Evolutionary conservation across 2,113 vertebrate genomes (phyloP).

Genomic region (Pterocles burchelli): DNA sequence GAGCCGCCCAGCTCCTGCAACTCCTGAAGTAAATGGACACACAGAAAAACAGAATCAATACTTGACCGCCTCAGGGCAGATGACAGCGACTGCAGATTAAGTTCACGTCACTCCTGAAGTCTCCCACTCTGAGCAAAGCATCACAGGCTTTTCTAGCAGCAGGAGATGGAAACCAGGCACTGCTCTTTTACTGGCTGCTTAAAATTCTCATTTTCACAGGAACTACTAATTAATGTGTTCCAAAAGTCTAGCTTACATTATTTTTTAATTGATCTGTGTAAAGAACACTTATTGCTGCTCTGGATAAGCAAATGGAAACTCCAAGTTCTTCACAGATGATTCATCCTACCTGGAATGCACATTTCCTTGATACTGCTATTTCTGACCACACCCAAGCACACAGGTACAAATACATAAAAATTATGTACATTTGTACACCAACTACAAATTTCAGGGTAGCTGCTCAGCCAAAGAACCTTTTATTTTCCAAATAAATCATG

Average conservation of each 20-base stretch:
- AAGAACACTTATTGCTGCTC: background rate
- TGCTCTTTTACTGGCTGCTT: background rate
- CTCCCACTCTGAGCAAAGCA: background rate
- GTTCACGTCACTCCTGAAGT: fast-evolving
- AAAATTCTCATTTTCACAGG: background rate
- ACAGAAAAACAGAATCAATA: fast-evolving
- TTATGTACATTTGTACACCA: fast-evolving
- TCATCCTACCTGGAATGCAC: background rate
- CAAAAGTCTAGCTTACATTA: background rate
- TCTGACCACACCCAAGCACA: background rate
- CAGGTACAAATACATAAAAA: background rate
- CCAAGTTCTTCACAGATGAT: background rate
- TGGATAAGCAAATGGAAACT: background rate
- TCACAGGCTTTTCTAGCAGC: background rate
- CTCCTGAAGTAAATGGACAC: slow-evolving; percentile 74
- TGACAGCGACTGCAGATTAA: fast-evolving
- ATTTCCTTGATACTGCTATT: background rate
- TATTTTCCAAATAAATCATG: background rate
- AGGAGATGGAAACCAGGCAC: background rate
- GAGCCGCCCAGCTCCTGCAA: slow-evolving; percentile 91
- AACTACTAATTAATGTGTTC: background rate
- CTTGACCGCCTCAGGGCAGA: background rate
- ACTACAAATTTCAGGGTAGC: too few species aligned
- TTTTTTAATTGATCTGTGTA: background rate
- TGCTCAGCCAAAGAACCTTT: background rate